A percentile compares a stretch with the other conserved stretches of the same genome.
These are phyloP conservation scores for Myotis pilosus DNA, from an alignment of 2,797 vertebrate species.

Conservation along the genomic window DNA sequence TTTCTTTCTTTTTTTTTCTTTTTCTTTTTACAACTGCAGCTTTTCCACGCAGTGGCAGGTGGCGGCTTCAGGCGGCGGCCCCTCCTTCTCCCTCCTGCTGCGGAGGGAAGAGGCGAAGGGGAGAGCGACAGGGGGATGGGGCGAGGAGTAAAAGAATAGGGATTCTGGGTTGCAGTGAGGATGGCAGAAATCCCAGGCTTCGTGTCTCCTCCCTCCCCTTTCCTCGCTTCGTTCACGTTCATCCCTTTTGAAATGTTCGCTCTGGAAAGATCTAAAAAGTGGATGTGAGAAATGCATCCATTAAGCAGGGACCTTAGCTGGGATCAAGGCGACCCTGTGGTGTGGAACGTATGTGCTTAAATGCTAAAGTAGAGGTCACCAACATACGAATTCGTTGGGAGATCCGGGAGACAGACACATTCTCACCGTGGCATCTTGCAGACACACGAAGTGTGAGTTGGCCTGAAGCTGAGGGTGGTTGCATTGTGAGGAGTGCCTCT, in stretches of 20 bases:
- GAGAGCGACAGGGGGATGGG: not conserved
- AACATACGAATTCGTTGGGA: not conserved
- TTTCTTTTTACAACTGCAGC: conserved; percentile 38
- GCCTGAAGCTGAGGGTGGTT: not conserved
- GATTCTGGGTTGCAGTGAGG: not conserved
- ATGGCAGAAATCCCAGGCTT: conserved; percentile 44
- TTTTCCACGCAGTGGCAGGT: conserved; percentile 45
- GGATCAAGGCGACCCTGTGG: not conserved
- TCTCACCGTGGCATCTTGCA: not conserved
- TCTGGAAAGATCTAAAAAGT: conserved; percentile 26
- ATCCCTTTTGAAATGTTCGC: conserved; percentile 36
- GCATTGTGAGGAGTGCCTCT: not conserved
- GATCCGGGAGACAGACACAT: not conserved
- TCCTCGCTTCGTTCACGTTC: not conserved
- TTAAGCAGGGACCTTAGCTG: not conserved
- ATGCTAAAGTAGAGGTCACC: conserved; percentile 15
- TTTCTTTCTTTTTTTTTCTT: not conserved
- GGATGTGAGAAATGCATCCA: conserved; percentile 23
- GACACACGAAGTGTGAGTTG: not conserved
- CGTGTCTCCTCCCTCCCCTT: not conserved
- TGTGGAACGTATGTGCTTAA: not conserved
- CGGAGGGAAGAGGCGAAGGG: not conserved
- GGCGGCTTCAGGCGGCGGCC: conserved; percentile 39
- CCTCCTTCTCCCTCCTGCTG: conserved; percentile 36
- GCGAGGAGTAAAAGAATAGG: not conserved